Base-by-base conservation (phyloP, 2,888 invertebrate genomes). In the Nemotelus pantherinus region DNA sequence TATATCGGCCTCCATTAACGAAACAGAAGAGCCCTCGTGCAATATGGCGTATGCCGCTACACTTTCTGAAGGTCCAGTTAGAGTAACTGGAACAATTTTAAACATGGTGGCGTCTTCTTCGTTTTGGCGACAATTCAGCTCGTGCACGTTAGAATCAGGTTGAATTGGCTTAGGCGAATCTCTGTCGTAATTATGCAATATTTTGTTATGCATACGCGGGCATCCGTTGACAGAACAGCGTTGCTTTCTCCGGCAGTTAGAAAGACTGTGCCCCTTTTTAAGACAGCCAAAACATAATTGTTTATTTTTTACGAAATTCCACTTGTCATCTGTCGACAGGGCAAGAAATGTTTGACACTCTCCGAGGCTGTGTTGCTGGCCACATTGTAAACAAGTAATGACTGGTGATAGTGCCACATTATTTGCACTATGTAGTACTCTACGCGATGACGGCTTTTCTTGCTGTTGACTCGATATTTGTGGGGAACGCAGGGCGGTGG, bases 171-270 rank as follows among this genome's bases (percentile, higher is more conserved):
- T 53, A 10, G 53, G 10, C 53, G 53, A 58, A 25, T 58, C 53
- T 53, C 6, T 53, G 53, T 53, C 53, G 10, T 53, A 9, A 53
- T 53, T 53, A 53, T 53, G 53, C 10, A 53, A 53, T 53, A 53
- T 53, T 10, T 1, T 53, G 53, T 53, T 6, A 53, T 53, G 78
- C 68, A 80, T 43, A 55, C 78, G 80, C 78, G 77, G 79, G 47
- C 58, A 75, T 25, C 63, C 60, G 63, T 55, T 48, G 41, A 41
- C 48, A 44, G 44, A 44, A 47, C 75, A 75, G 25, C 48, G 44
- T n/a, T 39, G 47, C 65, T 65, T 76, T 65, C 41, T 76, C 45
- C 45, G 41, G 41, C 76, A 76, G 60, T 39, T 63, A 39, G 48
- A 45, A 45, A 75, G 60, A 41, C 63, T 63, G 44, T n/a, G 39